These are phyloP conservation scores for Ciconia nigra DNA, from an alignment of 2,797 vertebrate species.

Conservation along the genomic window DNA sequence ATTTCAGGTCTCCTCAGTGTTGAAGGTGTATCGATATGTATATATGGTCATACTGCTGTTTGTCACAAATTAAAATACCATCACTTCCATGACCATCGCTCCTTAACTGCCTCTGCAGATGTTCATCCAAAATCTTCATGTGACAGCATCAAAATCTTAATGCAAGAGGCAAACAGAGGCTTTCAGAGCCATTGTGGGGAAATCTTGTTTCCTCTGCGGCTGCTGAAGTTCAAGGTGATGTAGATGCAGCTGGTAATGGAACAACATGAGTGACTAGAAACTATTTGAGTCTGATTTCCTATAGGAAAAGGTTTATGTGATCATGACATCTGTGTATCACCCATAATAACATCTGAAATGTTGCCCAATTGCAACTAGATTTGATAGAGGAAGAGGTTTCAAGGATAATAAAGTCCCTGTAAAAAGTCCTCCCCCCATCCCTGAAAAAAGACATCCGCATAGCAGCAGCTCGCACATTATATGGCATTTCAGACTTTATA, in stretches of 20 bases:
- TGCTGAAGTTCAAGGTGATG: slow-evolving; percentile 43
- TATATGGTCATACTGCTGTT: not conserved
- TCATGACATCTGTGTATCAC: slow-evolving; percentile 18
- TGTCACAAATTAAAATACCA: not conserved
- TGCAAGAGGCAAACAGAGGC: not conserved
- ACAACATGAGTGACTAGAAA: not conserved
- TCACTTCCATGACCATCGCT: not conserved
- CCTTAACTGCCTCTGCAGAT: not conserved
- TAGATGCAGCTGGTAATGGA: slow-evolving; percentile 9
- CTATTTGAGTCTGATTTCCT: slow-evolving; percentile 8
- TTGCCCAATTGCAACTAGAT: not conserved
- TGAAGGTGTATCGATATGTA: not conserved
- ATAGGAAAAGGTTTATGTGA: not conserved
- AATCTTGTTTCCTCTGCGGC: not conserved
- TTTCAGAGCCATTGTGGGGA: not conserved
- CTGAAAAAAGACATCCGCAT: not conserved
- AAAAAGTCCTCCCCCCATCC: not conserved
- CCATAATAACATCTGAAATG: not conserved
- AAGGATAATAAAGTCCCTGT: not conserved
- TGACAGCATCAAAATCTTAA: not conserved
- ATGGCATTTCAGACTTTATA: not conserved
- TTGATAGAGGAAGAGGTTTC: slow-evolving; percentile 25
- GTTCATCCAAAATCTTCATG: not conserved
- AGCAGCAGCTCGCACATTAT: not conserved
- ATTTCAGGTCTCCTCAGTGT: not conserved